These are phyloP conservation scores for Pimpla rufipes DNA, from an alignment of 2,888 invertebrate genomes.

Conservation along the genomic window DNA sequence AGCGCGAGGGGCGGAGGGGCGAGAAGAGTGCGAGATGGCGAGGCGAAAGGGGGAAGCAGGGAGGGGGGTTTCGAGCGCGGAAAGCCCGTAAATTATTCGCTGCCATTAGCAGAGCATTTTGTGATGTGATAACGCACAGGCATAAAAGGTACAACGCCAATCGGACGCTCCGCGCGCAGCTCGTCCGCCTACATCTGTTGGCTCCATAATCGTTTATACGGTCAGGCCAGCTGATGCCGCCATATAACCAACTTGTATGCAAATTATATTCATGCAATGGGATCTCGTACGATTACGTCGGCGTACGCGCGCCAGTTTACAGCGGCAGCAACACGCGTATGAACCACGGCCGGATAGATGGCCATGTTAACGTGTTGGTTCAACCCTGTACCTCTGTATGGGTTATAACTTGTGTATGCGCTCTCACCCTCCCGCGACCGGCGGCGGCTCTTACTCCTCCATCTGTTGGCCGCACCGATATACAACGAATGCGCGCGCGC, in stretches of 20 bases:
- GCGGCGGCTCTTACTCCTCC: slow-evolving; percentile 38
- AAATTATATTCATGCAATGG: slow-evolving; percentile 85
- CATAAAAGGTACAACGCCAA: slow-evolving; percentile 74
- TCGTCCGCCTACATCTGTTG: slow-evolving; percentile 85
- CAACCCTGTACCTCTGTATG: slow-evolving; percentile 42
- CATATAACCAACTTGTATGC: slow-evolving; percentile 85
- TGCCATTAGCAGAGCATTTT: slow-evolving; percentile 81
- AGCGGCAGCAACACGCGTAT: slow-evolving; percentile 84
- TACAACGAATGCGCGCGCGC: slow-evolving; percentile 29
- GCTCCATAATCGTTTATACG: slow-evolving; percentile 85
- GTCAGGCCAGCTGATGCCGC: slow-evolving; percentile 84
- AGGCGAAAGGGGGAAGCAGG: background rate
- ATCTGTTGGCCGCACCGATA: slow-evolving; percentile 57
- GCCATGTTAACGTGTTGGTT: slow-evolving; percentile 79
- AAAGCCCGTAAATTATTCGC: slow-evolving; percentile 78
- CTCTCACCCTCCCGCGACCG: slow-evolving; percentile 60
- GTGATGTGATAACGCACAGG: slow-evolving; percentile 76
- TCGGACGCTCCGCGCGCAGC: slow-evolving; percentile 72
- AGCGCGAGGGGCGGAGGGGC: slow-evolving; percentile 54
- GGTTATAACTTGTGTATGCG: slow-evolving; percentile 61
- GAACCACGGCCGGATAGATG: slow-evolving; percentile 83
- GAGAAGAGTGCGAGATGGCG: slow-evolving; percentile 52
- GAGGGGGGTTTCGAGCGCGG: slow-evolving; percentile 23
- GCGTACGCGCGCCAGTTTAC: slow-evolving; percentile 82
- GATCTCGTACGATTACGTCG: slow-evolving; percentile 83